These are phyloP conservation scores for Xiphorhynchus elegans DNA, from an alignment of 2,113 vertebrate genomes.

Conservation along the genomic window DNA sequence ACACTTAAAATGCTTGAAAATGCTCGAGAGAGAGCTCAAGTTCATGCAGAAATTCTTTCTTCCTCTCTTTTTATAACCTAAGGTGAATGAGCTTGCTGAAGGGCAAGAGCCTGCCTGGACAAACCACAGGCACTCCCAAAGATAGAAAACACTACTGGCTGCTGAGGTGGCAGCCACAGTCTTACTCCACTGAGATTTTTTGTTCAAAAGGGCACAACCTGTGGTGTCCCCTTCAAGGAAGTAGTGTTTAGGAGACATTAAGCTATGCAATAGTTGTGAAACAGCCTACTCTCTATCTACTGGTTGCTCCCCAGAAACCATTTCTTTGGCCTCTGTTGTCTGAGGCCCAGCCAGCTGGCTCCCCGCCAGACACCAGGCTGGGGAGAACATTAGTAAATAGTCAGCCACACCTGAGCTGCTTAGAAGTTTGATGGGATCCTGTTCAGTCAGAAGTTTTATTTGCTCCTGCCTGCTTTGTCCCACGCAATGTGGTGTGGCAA, in stretches of 20 bases:
- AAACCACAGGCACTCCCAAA: background rate
- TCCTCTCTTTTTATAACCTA: background rate
- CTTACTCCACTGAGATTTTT: background rate
- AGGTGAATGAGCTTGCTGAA: background rate
- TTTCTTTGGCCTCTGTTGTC: background rate
- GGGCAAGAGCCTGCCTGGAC: background rate
- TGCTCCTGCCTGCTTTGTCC: background rate
- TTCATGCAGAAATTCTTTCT: background rate
- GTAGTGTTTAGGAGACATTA: background rate
- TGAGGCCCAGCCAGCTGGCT: background rate
- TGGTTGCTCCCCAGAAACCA: background rate
- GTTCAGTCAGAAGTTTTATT: slow-evolving; percentile 48
- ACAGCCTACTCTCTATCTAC: background rate
- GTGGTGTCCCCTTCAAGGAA: slow-evolving; percentile 16
- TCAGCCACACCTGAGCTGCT: slow-evolving; percentile 23
- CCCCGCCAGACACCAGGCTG: background rate
- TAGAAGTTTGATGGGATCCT: slow-evolving; percentile 39
- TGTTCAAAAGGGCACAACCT: background rate
- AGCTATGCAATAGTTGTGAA: background rate
- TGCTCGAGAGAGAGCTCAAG: background rate
- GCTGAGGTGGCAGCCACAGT: background rate
- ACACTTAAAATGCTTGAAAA: background rate
- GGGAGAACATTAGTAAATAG: background rate
- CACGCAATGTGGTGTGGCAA: background rate
- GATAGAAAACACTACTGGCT: background rate